Evolutionary conservation across 30 jellyfish, hydroid and myxozoan genomes (phyloP).

Genomic region (Sanderia malayensis): DNA sequence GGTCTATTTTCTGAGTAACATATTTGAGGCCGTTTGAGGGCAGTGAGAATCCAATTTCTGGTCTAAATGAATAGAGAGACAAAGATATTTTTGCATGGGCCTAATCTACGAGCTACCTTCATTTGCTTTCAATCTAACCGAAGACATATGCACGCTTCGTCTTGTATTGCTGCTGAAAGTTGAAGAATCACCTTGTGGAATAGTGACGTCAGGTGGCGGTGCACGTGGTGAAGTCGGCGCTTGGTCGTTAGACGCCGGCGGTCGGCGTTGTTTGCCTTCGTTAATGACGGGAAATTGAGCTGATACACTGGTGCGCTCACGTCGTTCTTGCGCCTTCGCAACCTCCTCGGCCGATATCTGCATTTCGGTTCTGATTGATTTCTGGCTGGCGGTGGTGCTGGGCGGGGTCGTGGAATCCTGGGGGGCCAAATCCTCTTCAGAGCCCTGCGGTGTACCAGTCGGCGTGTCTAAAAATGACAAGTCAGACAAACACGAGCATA

Average conservation of each 20-base stretch:
- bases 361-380: slow-evolving; percentile 18
- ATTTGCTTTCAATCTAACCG: slow-evolving; percentile 61
- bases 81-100: too few relatives aligned
- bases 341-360: slow-evolving; percentile 45
- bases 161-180: slow-evolving; percentile 60
- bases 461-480: slow-evolving; percentile 41
- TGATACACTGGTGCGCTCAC: slow-evolving; percentile 9
- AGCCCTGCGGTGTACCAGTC: slow-evolving; percentile 89
- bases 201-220: slow-evolving; percentile 96
- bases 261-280: slow-evolving; percentile 12
- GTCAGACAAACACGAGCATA: too few relatives aligned
- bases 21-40: too few relatives aligned
- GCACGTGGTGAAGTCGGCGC: slow-evolving; percentile 52
- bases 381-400: too few relatives aligned
- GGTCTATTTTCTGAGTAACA: too few relatives aligned
- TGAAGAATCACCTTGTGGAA: slow-evolving; percentile 67
- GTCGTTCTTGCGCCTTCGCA: slow-evolving; percentile 24
- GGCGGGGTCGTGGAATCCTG: slow-evolving; percentile 36
- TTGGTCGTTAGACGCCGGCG: slow-evolving; percentile 64
- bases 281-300: background rate
- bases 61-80: too few relatives aligned
- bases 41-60: too few relatives aligned
- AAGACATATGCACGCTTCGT: slow-evolving; percentile 79
- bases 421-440: slow-evolving; percentile 78
- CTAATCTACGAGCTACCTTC: slow-evolving; percentile 69